Evolutionary conservation across 2,113 vertebrate genomes (phyloP).

Genomic region (Leuciscus idus): DNA sequence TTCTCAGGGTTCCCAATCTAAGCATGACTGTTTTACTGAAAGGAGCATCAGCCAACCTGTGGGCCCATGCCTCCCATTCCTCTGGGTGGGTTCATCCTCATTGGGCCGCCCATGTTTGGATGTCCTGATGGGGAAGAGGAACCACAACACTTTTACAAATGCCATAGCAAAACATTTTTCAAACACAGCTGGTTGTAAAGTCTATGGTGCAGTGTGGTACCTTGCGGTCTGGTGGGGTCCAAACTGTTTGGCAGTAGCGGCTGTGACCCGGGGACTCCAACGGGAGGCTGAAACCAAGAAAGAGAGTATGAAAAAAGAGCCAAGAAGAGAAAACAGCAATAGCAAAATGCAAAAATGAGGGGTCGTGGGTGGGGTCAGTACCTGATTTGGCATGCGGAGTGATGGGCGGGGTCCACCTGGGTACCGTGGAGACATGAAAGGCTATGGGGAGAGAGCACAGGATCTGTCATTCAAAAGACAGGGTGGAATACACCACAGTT

Average conservation of each 20-base stretch:
- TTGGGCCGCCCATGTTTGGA: slow-evolving; percentile 82
- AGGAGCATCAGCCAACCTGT: slow-evolving; percentile 76
- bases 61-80: slow-evolving; percentile 85
- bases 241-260: slow-evolving; percentile 85
- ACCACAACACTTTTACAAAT: slow-evolving; percentile 2
- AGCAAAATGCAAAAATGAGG: background rate
- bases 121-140: slow-evolving; percentile 63
- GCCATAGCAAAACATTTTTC: background rate
- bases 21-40: background rate
- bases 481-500: background rate
- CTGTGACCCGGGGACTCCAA: slow-evolving; percentile 87
- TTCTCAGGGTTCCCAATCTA: background rate
- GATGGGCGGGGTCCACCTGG: slow-evolving; percentile 86
- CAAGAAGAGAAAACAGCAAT: background rate
- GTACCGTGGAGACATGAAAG: slow-evolving; percentile 91
- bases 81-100: slow-evolving; percentile 87
- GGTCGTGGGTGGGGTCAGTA: slow-evolving; percentile 58
- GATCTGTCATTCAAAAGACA: background rate
- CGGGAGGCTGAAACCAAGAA: slow-evolving; percentile 77
- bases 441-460: slow-evolving; percentile 69
- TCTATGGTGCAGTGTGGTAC: slow-evolving; percentile 68
- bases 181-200: background rate
- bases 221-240: slow-evolving; percentile 85
- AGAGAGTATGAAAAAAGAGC: background rate
- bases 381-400: slow-evolving; percentile 93